A percentile compares a stretch with the other conserved stretches of the same genome.
These are phyloP conservation scores for Cyrtonyx montezumae DNA, from an alignment of 2,113 vertebrate genomes.

Conservation along the genomic window DNA sequence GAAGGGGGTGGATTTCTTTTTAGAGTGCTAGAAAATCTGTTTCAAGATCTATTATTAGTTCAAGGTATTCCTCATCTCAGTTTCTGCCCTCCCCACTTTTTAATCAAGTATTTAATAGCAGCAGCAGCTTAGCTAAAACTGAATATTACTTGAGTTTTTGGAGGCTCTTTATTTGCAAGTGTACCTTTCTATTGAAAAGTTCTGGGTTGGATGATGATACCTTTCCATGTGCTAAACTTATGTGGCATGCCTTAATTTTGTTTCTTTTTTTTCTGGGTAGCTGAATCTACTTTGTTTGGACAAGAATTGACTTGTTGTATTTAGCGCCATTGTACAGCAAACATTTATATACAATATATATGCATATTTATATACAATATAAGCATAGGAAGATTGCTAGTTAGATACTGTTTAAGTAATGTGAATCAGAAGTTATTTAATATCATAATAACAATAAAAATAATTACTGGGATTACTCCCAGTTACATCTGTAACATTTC, in stretches of 20 bases:
- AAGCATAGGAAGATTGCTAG: background rate
- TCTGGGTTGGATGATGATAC: background rate
- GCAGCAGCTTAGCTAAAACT: background rate
- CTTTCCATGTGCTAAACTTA: background rate
- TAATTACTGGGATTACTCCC: background rate
- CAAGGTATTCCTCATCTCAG: background rate
- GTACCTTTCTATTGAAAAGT: background rate
- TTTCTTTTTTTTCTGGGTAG: background rate
- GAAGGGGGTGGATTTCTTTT: background rate
- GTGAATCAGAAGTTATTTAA: background rate
- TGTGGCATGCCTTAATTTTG: background rate
- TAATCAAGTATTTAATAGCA: background rate
- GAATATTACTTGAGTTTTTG: background rate
- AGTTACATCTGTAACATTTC: background rate
- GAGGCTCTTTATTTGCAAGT: background rate
- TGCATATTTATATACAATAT: background rate
- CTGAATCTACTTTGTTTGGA: background rate
- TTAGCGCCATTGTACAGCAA: background rate
- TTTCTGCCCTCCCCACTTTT: background rate
- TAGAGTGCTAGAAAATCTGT: background rate
- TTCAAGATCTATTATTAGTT: background rate
- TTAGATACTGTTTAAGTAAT: background rate
- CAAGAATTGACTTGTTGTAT: background rate
- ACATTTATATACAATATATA: background rate
- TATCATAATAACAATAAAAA: background rate